These are phyloP conservation scores for Lates calcarifer DNA, from an alignment of 2,113 vertebrate species.

Conservation along the genomic window DNA sequence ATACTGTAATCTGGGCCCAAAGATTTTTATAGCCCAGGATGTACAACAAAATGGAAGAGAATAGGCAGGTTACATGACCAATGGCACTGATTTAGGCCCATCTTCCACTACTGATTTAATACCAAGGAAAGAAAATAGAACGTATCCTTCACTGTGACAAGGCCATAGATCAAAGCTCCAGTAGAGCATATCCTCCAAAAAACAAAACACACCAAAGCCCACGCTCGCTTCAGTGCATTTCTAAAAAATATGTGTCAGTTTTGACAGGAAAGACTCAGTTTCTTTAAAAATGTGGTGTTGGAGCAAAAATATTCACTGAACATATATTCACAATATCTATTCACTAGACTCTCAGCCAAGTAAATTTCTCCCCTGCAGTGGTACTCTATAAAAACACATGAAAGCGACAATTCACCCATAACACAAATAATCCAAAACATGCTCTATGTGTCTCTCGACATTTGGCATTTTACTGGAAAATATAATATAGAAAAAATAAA, in stretches of 20 bases:
- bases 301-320: not conserved
- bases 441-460: not conserved
- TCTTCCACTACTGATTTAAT: conserved; percentile 4
- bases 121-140: conserved; percentile 20
- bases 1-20: conserved; percentile 71
- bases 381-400: not conserved
- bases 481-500: not conserved
- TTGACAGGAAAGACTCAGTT: not conserved
- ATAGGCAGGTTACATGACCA: conserved; percentile 42
- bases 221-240: not conserved
- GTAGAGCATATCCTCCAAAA: not conserved
- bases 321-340: not conserved
- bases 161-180: conserved; percentile 17
- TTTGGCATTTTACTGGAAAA: not conserved
- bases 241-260: not conserved
- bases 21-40: conserved; percentile 54
- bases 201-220: not conserved
- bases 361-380: not conserved
- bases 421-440: not conserved
- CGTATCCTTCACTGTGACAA: conserved; percentile 2
- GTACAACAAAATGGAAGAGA: conserved; percentile 32
- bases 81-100: conserved; percentile 20
- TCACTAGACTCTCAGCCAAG: not conserved
- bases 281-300: conserved; percentile 1
- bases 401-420: not conserved